Percentiles rank a stretch among this genome's conserved stretches.
These are phyloP conservation scores for Coelinius sp. DNA, from an alignment of 2,888 invertebrate species.

Conservation along the genomic window DNA sequence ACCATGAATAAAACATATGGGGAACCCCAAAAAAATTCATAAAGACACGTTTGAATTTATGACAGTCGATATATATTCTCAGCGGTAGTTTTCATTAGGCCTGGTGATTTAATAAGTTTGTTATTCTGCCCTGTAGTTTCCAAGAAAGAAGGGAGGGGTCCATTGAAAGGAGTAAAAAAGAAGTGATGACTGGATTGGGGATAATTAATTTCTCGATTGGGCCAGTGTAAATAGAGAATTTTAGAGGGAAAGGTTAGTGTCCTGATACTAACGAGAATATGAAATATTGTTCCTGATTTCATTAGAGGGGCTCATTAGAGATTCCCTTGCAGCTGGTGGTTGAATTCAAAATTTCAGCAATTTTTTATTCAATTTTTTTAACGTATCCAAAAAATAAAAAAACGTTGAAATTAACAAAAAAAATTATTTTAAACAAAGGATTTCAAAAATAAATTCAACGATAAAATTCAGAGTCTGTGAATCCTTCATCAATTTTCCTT, in stretches of 20 bases:
- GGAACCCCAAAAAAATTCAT: neutral
- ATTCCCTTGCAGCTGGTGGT: conserved; percentile 3
- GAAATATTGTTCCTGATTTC: conserved; percentile 49
- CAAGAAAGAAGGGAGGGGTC: neutral
- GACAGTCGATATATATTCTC: neutral
- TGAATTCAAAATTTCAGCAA: too few relatives aligned
- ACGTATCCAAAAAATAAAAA: too few relatives aligned
- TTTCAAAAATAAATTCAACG: too few relatives aligned
- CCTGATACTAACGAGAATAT: conserved; percentile 44
- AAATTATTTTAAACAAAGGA: too few relatives aligned
- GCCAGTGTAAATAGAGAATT: conserved; percentile 1
- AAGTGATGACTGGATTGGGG: neutral
- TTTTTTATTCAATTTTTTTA: too few relatives aligned
- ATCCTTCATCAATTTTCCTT: neutral
- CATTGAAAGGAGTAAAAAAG: neutral
- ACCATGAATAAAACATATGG: conserved; percentile 20
- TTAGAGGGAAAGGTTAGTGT: conserved; percentile 27
- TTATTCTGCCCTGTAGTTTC: neutral
- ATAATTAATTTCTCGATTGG: neutral
- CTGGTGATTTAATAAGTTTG: conserved; percentile 4
- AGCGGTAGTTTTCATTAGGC: conserved; percentile 18
- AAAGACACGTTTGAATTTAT: conserved; percentile 12
- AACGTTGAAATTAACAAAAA: too few relatives aligned
- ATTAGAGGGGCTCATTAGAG: conserved; percentile 36
- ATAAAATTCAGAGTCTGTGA: neutral